Evolutionary conservation across 2,113 vertebrate species (phyloP), one percentile per base, ranked within the genome.

Genomic region (Lycocorax pyrrhopterus): DNA sequence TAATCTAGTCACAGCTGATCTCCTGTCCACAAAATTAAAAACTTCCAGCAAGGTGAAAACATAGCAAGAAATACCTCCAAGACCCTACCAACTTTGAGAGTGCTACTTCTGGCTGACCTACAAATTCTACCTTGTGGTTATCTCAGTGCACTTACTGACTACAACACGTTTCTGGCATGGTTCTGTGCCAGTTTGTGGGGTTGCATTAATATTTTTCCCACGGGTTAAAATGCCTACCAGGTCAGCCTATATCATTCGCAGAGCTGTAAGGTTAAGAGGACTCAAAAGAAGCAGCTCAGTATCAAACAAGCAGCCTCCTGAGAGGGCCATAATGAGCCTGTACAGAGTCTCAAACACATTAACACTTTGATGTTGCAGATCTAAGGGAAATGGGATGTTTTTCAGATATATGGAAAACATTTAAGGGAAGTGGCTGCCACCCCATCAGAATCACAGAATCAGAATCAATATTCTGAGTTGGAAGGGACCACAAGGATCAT

Each of bases 91-190:
- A 64, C 35, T 51, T 60, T 35, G 44, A 49, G 51, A 25, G 46
- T n/a, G 12, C 32, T 46, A 6, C 27, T 81, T 51, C 30, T 81
- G 26, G 16, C 47, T 91, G 62, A 56, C 37, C 41, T 82, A 16
- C 56, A 88, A 39, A 55, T 37, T 22, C n/a, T 85, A 3, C 18
- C 7, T 22, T 60, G 20, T 56, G 44, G 9, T 76, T 76, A 15
- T 58, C 27, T 56, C 37, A 17, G 53, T 26, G 27, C 37, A 25
- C 7, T 25, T 44, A 27, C 1, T 35, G 58, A 47, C 51, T 37
- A 23, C 4, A 53, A 17, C n/a, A 52, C 0, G 0, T 55, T 71
- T 12, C 35, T 78, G 51, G 23, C 20, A 29, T 29, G 8, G 19
- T 55, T 82, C 47, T 68, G 33, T 20, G 27, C 18, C 62, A 29